Conservation (phyloP, 1,140 invertebrate species). For the Orussus abietinus region DNA sequence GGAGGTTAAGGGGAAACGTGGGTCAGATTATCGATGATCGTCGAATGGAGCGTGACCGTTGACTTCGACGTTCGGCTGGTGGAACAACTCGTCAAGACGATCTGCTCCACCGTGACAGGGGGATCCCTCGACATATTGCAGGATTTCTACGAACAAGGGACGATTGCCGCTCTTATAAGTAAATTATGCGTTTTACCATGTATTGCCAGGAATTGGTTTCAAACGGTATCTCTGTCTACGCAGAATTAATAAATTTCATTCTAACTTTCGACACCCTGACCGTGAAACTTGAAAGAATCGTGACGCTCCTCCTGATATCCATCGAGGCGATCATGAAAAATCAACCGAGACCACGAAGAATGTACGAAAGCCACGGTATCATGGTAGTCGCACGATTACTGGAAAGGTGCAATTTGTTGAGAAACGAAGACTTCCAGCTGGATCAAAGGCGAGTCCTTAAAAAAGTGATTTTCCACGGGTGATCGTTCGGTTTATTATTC, state of each 20-base stretch:
- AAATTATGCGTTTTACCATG: too few species aligned
- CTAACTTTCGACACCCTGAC: slow-evolving; percentile 20
- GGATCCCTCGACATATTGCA: slow-evolving; percentile 16
- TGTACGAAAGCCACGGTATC: slow-evolving; percentile 20
- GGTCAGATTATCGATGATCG: slow-evolving; percentile 27
- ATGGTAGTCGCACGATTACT: slow-evolving; percentile 21
- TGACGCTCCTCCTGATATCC: slow-evolving; percentile 26
- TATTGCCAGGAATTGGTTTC: too few species aligned
- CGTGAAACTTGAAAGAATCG: slow-evolving; percentile 23
- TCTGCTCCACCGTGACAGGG: slow-evolving; percentile 24
- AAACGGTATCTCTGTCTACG: too few species aligned
- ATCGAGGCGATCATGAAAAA: slow-evolving; percentile 23
- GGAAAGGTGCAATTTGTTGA: slow-evolving; percentile 19
- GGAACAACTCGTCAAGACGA: slow-evolving; percentile 20
- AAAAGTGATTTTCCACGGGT: too few species aligned
- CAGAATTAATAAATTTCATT: slow-evolving; percentile 26
- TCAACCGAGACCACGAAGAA: slow-evolving; percentile 10
- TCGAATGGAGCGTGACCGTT: slow-evolving; percentile 19
- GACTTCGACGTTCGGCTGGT: slow-evolving; percentile 19
- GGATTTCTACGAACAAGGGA: slow-evolving; percentile 20
- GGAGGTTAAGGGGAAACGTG: too few species aligned
- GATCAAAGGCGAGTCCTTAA: slow-evolving; percentile 36
- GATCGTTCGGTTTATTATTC: too few species aligned
- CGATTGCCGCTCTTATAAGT: slow-evolving; percentile 24
- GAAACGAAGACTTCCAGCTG: slow-evolving; percentile 26